These are phyloP conservation scores for Ichneumoninae sp. DNA, from an alignment of 2,888 invertebrate genomes.

Conservation along the genomic window DNA sequence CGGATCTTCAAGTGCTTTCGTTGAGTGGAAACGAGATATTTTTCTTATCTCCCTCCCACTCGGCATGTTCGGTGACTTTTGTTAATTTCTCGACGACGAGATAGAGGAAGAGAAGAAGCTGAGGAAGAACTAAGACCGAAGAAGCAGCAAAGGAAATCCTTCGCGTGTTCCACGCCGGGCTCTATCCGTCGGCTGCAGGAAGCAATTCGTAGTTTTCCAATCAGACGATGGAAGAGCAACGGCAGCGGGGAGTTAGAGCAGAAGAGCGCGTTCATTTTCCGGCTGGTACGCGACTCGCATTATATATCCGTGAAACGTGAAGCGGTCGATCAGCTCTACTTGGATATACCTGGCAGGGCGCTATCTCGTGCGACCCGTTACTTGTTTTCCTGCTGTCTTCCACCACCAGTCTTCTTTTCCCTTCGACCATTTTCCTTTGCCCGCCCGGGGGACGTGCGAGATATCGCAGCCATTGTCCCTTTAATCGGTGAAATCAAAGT, in stretches of 20 bases:
- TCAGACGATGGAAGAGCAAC: slow-evolving; percentile 73
- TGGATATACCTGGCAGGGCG: slow-evolving; percentile 25
- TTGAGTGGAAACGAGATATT: slow-evolving; percentile 58
- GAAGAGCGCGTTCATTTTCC: slow-evolving; percentile 78
- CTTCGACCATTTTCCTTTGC: slow-evolving; percentile 49
- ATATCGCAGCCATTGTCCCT: slow-evolving; percentile 76
- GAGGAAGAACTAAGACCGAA: slow-evolving; percentile 16
- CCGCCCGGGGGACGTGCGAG: slow-evolving; percentile 66
- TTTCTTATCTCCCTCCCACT: slow-evolving; percentile 51
- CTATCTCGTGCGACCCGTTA: slow-evolving; percentile 52
- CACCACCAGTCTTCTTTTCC: slow-evolving; percentile 32
- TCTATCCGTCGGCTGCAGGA: slow-evolving; percentile 76
- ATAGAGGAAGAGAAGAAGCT: slow-evolving; percentile 36
- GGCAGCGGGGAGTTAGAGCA: slow-evolving; percentile 56
- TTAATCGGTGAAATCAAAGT: slow-evolving; percentile 75
- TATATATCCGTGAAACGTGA: slow-evolving; percentile 77
- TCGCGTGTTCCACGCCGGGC: slow-evolving; percentile 59
- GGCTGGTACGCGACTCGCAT: slow-evolving; percentile 79
- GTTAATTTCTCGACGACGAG: slow-evolving; percentile 68
- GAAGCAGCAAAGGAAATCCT: slow-evolving; percentile 62
- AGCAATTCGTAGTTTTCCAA: slow-evolving; percentile 82
- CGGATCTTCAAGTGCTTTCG: slow-evolving; percentile 61
- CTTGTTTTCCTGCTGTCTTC: slow-evolving; percentile 52
- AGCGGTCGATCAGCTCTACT: slow-evolving; percentile 74
- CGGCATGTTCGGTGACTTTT: slow-evolving; percentile 57